Evolutionary conservation across 2,113 vertebrate genomes (phyloP).

Genomic region (Bubo bubo): DNA sequence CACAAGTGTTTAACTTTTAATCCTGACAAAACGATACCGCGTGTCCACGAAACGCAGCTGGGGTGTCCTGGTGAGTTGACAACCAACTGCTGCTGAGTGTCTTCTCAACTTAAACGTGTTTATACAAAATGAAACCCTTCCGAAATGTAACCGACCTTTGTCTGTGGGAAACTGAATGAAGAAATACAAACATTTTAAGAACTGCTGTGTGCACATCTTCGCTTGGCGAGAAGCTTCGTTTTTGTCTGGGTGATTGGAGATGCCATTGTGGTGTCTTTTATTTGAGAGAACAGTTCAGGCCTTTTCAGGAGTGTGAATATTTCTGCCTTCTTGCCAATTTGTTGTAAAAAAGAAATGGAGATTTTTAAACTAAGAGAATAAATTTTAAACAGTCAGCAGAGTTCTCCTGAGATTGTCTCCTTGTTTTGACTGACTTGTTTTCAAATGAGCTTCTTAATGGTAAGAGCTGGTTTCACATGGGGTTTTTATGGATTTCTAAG

Average conservation of each 20-base stretch:
- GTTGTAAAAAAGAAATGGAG: neutral
- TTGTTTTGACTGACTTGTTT: neutral
- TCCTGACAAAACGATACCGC: neutral
- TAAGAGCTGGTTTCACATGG: neutral
- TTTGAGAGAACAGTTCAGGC: neutral
- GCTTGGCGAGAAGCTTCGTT: neutral
- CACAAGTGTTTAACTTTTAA: neutral
- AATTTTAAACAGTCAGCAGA: neutral
- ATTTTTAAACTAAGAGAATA: neutral
- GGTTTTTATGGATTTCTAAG: neutral
- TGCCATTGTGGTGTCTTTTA: neutral
- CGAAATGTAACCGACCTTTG: neutral
- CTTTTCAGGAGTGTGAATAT: neutral
- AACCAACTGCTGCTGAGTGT: neutral
- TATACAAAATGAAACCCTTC: neutral
- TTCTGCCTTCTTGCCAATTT: neutral
- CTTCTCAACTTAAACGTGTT: neutral
- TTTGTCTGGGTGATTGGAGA: neutral
- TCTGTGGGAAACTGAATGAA: neutral
- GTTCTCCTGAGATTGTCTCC: neutral
- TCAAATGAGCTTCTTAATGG: neutral
- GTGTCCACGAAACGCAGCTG: neutral
- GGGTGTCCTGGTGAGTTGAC: neutral
- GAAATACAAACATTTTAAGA: neutral
- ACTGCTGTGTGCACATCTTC: neutral